Evolutionary conservation across 2,113 vertebrate genomes (phyloP).

Genomic region (Pomatostomus ruficeps): DNA sequence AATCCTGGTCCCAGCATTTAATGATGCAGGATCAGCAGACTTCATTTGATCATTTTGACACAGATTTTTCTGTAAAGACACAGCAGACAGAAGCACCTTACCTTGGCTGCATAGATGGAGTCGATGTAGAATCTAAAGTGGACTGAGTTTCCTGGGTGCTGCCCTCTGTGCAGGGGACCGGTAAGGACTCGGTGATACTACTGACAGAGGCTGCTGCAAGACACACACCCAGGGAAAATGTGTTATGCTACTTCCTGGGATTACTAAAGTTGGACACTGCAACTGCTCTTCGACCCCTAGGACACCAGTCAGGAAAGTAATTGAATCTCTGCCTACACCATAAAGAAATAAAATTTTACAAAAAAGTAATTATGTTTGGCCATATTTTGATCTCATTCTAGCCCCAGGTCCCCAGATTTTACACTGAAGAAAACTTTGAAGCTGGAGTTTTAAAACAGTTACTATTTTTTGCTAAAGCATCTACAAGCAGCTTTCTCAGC

Average conservation of each 20-base stretch:
- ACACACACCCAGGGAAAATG: neutral
- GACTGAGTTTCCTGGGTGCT: conserved; percentile 61
- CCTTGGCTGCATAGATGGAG: conserved; percentile 74
- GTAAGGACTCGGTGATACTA: conserved; percentile 78
- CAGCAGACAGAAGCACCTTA: neutral
- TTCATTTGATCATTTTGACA: neutral
- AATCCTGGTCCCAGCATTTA: neutral
- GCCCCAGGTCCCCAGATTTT: neutral
- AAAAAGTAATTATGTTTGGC: neutral
- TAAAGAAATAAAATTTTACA: neutral
- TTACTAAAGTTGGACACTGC: neutral
- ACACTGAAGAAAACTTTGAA: neutral
- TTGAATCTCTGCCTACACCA: neutral
- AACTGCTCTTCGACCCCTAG: neutral
- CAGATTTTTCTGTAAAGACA: neutral
- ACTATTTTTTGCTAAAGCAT: neutral
- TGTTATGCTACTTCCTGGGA: neutral
- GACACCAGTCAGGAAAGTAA: neutral
- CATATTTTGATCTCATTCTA: neutral
- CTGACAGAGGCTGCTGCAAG: conserved; percentile 74
- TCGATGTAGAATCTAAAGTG: conserved; percentile 60
- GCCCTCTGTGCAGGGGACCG: conserved; percentile 73
- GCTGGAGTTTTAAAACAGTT: neutral
- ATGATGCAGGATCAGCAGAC: neutral
- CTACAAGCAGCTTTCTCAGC: neutral